Evolutionary conservation across 2,113 vertebrate genomes (phyloP).

Genomic region (Hyla sarda): DNA sequence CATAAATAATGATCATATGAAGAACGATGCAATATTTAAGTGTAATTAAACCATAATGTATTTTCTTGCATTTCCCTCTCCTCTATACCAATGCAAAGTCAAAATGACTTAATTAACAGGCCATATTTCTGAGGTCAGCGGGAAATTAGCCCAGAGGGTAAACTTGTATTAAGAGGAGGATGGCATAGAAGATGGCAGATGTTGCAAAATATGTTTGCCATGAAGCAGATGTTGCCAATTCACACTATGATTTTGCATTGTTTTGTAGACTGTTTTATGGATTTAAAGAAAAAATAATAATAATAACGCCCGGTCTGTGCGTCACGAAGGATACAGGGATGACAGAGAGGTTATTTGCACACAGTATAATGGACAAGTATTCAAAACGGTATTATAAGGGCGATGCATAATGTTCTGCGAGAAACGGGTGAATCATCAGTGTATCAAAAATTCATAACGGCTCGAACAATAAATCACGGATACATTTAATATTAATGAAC

Average conservation of each 20-base stretch:
- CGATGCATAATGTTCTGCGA: constrained; percentile 35
- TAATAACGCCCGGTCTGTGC: neutral
- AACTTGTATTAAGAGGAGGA: constrained; percentile 22
- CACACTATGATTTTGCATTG: constrained; percentile 27
- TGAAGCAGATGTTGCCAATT: constrained; percentile 49
- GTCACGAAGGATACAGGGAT: constrained; percentile 22
- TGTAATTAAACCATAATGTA: neutral
- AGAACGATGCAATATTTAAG: neutral
- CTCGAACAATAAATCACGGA: constrained; percentile 55
- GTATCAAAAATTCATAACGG: constrained; percentile 58
- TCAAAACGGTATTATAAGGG: constrained; percentile 39
- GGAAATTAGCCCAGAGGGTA: constrained; percentile 53
- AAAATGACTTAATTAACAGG: constrained; percentile 53
- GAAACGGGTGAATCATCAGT: constrained; percentile 56
- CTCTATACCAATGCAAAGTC: constrained; percentile 42
- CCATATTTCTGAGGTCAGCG: constrained; percentile 56
- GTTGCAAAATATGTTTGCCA: constrained; percentile 46
- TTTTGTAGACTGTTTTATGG: constrained; percentile 16
- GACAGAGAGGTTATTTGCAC: neutral
- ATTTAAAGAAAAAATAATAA: too few species aligned
- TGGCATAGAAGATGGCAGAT: constrained; percentile 50
- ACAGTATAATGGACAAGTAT: constrained; percentile 18
- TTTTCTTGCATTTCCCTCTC: neutral
- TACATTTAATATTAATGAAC: constrained; percentile 59
- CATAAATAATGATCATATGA: neutral